These are phyloP conservation scores for Drosophila eohydei DNA, from an alignment of 2,888 invertebrate species.

Conservation along the genomic window DNA sequence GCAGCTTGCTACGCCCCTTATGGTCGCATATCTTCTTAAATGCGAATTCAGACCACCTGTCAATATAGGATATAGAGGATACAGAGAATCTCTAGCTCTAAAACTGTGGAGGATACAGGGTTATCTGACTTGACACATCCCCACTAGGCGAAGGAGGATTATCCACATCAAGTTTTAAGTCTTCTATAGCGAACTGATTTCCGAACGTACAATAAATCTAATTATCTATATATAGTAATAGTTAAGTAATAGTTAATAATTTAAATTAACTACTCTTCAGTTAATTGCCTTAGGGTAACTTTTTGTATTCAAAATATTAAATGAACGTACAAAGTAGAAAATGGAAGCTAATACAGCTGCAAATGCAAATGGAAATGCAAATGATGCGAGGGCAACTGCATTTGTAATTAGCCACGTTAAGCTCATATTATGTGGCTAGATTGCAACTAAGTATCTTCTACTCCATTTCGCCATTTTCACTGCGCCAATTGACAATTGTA, in stretches of 20 bases:
- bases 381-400: conserved; percentile 12
- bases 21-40: no score
- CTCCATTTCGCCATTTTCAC: conserved; percentile 17
- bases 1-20: no score
- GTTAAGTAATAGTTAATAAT: neutral
- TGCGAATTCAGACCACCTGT: no score
- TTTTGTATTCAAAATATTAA: neutral
- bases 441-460: conserved; percentile 22
- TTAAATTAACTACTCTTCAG: neutral
- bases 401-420: conserved; percentile 35
- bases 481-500: conserved; percentile 70
- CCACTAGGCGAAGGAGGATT: no score
- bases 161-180: no score
- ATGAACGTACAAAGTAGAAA: neutral
- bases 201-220: no score
- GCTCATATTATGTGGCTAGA: conserved; percentile 29
- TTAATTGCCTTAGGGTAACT: neutral
- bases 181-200: no score
- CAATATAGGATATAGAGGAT: no score
- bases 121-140: no score
- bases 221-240: no score
- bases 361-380: neutral
- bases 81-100: no score
- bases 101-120: no score
- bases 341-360: neutral